Conservation (phyloP, 2,888 invertebrate genomes). For the Hipparchia sbordonii region DNA sequence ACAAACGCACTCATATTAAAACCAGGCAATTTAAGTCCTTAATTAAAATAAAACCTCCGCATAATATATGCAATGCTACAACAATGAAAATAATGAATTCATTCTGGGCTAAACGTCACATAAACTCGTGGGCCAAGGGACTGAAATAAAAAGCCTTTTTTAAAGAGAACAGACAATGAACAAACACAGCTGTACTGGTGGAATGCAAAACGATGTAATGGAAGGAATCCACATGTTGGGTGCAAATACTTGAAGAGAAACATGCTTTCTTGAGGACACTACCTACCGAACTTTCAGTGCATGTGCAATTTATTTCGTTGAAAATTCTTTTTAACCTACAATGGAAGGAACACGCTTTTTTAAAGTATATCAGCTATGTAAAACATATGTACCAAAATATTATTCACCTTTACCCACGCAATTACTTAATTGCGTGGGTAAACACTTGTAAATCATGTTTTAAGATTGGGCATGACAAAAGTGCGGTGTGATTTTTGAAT, state of each 20-base stretch:
- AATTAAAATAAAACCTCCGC: conserved; percentile 69
- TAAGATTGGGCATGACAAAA: no score
- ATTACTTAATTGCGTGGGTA: no score
- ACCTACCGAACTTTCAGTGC: conserved; percentile 21
- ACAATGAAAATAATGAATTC: conserved; percentile 78
- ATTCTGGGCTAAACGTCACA: conserved; percentile 79
- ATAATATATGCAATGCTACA: conserved; percentile 74
- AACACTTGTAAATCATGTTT: no score
- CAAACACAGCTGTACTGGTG: conserved; percentile 72
- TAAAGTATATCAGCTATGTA: no score
- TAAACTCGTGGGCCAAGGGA: conserved; percentile 77
- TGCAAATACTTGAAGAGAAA: conserved; percentile 31
- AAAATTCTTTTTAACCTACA: neutral
- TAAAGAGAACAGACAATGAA: conserved; percentile 79
- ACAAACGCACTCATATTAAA: conserved; percentile 37
- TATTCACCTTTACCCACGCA: no score
- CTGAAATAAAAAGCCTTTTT: conserved; percentile 65
- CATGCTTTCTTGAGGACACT: conserved; percentile 32
- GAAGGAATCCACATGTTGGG: conserved; percentile 46
- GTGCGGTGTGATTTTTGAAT: no score
- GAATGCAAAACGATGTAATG: conserved; percentile 78
- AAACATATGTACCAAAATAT: no score
- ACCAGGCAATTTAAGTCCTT: conserved; percentile 44
- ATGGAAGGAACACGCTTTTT: no score
- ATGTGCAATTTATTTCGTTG: neutral